Conservation (phyloP, 1,140 invertebrate species). For the Neotoxoptera formosana region DNA sequence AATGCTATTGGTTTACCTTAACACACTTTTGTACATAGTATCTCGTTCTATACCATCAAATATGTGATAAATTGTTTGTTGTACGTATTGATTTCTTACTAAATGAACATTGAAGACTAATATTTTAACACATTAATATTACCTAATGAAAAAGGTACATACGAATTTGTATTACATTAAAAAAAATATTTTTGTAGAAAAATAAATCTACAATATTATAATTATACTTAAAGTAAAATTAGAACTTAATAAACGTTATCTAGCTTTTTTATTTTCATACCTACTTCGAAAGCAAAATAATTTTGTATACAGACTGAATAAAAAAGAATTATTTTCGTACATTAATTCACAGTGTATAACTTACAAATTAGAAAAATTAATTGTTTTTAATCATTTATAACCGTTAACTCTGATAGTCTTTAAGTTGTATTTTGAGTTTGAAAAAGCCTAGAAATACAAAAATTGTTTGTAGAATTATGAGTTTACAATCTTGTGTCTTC, state of each 20-base stretch:
- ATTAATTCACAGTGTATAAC: background rate
- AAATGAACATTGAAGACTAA: conserved; percentile 4
- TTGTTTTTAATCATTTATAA: background rate
- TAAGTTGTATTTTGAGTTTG: background rate
- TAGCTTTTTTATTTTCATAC: too few species aligned
- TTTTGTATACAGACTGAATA: too few species aligned
- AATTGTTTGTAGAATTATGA: background rate
- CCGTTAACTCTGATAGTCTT: background rate
- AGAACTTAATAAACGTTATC: too few species aligned
- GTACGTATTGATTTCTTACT: conserved; percentile 3
- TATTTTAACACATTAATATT: background rate
- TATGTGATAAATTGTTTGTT: conserved; percentile 19
- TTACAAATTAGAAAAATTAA: background rate
- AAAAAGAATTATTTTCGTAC: too few species aligned
- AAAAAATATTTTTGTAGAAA: background rate
- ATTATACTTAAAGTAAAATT: too few species aligned
- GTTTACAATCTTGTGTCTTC: background rate
- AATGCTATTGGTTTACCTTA: background rate
- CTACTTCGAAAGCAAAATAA: too few species aligned
- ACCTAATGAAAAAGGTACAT: background rate
- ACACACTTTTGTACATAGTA: background rate
- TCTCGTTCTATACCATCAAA: background rate
- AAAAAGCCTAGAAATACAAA: background rate
- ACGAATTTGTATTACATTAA: background rate
- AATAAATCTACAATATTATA: background rate